Conservation (phyloP, 2,797 vertebrate genomes). For the Sciaenops ocellatus region DNA sequence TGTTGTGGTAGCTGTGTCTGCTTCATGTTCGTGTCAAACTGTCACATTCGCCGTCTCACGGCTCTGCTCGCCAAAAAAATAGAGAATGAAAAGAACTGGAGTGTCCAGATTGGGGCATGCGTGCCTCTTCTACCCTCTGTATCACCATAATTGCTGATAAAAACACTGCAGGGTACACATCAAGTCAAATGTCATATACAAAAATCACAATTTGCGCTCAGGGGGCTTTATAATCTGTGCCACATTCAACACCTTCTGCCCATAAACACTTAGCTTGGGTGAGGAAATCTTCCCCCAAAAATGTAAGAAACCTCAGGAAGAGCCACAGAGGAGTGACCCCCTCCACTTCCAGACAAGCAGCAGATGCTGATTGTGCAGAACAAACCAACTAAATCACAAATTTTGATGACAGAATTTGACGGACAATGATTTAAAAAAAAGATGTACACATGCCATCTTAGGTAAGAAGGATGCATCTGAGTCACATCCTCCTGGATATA, state of each 20-base stretch:
- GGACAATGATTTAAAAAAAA: slow-evolving; percentile 11
- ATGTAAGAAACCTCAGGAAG: too few relatives aligned
- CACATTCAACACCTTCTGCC: too few relatives aligned
- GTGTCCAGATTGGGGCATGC: neutral
- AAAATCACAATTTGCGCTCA: too few relatives aligned
- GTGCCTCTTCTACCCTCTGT: neutral
- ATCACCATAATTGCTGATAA: slow-evolving; percentile 17
- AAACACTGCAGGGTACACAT: neutral
- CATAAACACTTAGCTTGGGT: too few relatives aligned
- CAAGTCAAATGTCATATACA: too few relatives aligned
- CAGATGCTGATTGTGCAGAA: too few relatives aligned
- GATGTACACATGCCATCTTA: neutral
- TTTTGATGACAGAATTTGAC: too few relatives aligned
- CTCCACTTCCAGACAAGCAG: too few relatives aligned
- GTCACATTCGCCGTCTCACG: neutral
- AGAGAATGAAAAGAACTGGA: neutral
- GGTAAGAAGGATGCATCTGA: neutral
- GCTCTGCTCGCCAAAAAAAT: neutral
- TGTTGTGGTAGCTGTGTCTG: neutral
- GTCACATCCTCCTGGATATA: neutral
- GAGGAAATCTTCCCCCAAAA: too few relatives aligned
- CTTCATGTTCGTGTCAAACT: slow-evolving; percentile 1
- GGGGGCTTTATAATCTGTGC: too few relatives aligned
- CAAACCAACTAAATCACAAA: too few relatives aligned
- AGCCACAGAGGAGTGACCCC: too few relatives aligned